phyloP scores from a whole-genome alignment of 2,888 invertebrate genomes.

The Clitarchus hookeri region DNA sequence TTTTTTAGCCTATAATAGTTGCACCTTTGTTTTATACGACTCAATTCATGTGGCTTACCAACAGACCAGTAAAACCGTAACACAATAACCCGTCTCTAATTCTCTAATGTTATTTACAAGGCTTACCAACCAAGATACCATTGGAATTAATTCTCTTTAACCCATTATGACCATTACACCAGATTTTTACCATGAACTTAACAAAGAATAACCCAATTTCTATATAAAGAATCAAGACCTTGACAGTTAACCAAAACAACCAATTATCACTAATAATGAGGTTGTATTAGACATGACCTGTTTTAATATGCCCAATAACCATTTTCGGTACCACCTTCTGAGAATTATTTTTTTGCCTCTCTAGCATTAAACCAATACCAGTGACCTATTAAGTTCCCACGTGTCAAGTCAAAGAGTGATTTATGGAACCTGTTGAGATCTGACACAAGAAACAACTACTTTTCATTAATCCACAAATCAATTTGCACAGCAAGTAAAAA shows the following conservation, averaged over 20 bases:
- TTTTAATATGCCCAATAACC: background rate
- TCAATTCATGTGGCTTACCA: background rate
- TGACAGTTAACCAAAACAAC: background rate
- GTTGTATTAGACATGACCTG: background rate
- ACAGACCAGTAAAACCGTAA: background rate
- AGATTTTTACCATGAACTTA: background rate
- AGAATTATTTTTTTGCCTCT: background rate
- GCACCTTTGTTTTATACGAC: background rate
- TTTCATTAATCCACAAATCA: constrained; percentile 18
- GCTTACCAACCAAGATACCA: constrained; percentile 14
- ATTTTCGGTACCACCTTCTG: background rate
- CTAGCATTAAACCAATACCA: background rate
- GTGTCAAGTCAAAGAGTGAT: constrained; percentile 21
- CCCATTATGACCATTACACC: background rate
- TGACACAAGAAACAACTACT: constrained; percentile 30
- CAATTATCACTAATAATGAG: background rate
- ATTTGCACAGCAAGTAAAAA: background rate
- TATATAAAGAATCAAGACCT: background rate
- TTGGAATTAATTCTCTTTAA: background rate
- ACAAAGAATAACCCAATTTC: background rate
- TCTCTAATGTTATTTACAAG: background rate
- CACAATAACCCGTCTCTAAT: background rate
- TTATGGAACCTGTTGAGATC: constrained; percentile 35
- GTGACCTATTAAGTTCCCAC: background rate
- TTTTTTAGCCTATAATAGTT: background rate